These are phyloP conservation scores for Hanleya hanleyi DNA, from an alignment of 2,888 invertebrate genomes.

Conservation along the genomic window DNA sequence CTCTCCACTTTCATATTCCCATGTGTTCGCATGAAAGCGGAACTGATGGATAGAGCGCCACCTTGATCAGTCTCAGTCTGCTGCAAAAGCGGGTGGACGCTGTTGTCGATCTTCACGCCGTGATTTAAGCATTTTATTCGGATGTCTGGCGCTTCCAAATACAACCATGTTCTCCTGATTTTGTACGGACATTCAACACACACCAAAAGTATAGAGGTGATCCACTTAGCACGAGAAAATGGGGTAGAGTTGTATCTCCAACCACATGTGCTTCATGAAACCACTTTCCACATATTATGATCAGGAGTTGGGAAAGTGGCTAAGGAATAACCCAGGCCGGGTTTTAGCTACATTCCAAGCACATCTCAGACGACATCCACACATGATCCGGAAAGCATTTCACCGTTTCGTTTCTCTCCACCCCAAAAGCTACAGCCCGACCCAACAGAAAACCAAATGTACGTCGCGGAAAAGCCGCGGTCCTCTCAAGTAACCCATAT, in stretches of 20 bases:
- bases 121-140: not conserved
- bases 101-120: not conserved
- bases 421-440: no score
- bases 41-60: not conserved
- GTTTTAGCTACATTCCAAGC: not conserved
- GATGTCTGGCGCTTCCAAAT: no score
- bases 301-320: constrained; percentile 1
- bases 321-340: no score
- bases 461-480: no score
- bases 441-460: no score
- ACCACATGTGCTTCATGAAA: not conserved
- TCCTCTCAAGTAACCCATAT: no score
- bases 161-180: not conserved
- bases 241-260: not conserved
- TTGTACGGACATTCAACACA: not conserved
- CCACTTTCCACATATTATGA: not conserved
- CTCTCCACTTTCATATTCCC: not conserved
- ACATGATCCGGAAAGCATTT: no score
- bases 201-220: not conserved
- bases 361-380: no score
- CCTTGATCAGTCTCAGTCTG: not conserved
- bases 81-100: not conserved
- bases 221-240: not conserved
- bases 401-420: no score
- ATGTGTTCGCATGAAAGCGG: not conserved